phyloP scores from a whole-genome alignment of 37 sponge, comb jelly and placozoan species.

The Cladorhizidae sp. region DNA sequence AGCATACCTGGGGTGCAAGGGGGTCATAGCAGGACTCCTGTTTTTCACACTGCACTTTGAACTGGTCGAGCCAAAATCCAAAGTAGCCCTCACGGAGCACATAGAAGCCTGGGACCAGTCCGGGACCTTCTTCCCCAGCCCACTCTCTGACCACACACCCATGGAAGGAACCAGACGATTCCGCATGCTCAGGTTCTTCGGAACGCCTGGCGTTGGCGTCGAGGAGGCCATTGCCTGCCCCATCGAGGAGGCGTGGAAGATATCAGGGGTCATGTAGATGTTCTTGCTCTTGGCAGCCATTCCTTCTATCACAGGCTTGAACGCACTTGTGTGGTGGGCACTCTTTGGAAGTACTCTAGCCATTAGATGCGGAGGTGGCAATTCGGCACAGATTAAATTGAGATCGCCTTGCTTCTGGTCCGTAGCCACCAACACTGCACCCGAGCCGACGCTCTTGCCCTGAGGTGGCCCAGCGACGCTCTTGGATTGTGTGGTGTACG shows the following conservation, averaged over 20 bases:
- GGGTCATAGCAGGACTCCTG: background rate
- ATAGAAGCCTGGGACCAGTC: background rate
- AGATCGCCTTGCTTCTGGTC: background rate
- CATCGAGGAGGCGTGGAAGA: conserved; percentile 39
- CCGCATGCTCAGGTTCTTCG: background rate
- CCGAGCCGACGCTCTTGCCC: too few species aligned
- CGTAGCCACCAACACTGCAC: too few species aligned
- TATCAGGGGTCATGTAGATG: conserved; percentile 2
- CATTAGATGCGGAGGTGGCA: background rate
- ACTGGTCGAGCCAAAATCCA: conserved; percentile 33
- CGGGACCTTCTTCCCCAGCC: background rate
- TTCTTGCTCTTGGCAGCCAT: background rate
- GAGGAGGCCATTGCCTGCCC: conserved; percentile 83
- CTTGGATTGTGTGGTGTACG: background rate
- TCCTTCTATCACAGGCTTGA: background rate
- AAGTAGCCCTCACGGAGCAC: background rate
- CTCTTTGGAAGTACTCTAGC: too few species aligned
- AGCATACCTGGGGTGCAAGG: conserved; percentile 19
- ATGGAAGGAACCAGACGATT: background rate
- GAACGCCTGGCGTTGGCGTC: conserved; percentile 44
- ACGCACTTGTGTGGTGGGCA: background rate
- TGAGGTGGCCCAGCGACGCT: background rate
- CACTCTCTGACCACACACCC: background rate
- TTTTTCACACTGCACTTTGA: background rate
- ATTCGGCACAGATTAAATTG: background rate